Conservation (phyloP, 2,797 vertebrate genomes). For the Brachymystax lenok region DNA sequence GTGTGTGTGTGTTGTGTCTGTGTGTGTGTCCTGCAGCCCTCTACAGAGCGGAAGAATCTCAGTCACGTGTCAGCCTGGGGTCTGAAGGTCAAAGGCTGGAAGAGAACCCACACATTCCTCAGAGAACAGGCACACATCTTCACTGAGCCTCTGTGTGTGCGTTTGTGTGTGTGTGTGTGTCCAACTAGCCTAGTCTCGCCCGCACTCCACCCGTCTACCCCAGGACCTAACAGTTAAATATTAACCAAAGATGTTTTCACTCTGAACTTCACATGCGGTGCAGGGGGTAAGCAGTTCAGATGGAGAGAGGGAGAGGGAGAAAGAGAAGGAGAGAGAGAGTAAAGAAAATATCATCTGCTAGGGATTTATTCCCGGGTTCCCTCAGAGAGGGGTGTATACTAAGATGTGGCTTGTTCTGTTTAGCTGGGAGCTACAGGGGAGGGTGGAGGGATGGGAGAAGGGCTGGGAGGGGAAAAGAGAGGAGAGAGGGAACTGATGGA, state of each 20-base stretch:
- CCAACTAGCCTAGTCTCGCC: slow-evolving; percentile 33
- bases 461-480: slow-evolving; percentile 9
- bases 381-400: slow-evolving; percentile 36
- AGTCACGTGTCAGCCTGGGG: slow-evolving; percentile 66
- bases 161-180: slow-evolving; percentile 22
- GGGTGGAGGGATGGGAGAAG: slow-evolving; percentile 16
- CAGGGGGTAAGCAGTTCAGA: slow-evolving; percentile 20
- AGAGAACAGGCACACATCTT: slow-evolving; percentile 70
- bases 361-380: slow-evolving; percentile 43
- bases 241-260: slow-evolving; percentile 56
- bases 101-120: slow-evolving; percentile 74
- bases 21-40: neutral
- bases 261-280: slow-evolving; percentile 43
- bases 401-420: slow-evolving; percentile 47
- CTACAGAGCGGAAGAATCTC: slow-evolving; percentile 61
- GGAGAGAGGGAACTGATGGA: slow-evolving; percentile 3
- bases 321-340: slow-evolving; percentile 25
- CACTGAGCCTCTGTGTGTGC: slow-evolving; percentile 44
- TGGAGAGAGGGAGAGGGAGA: slow-evolving; percentile 15
- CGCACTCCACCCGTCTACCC: slow-evolving; percentile 31
- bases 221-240: slow-evolving; percentile 52
- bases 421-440: slow-evolving; percentile 33
- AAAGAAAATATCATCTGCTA: slow-evolving; percentile 56
- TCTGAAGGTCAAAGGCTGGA: slow-evolving; percentile 74
- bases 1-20: neutral